Evolutionary conservation across 2,113 vertebrate species (phyloP), one percentile per base, ranked within the genome.

Genomic region (Mirza zaza): DNA sequence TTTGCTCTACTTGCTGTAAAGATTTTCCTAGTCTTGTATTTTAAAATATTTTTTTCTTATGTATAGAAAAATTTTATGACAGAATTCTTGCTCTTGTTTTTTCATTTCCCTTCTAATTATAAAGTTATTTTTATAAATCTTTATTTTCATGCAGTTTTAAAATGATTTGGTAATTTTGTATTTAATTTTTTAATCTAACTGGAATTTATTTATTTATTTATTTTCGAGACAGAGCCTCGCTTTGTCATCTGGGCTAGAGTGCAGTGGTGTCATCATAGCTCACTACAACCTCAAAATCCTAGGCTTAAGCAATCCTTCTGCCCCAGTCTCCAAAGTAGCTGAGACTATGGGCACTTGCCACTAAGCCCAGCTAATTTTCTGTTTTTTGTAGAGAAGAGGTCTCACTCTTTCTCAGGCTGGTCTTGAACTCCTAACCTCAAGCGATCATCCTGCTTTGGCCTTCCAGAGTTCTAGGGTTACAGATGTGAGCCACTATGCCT

Each of bases 21-120:
- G 55, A 87, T 95, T 91, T 95, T 87, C 36, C 73, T 95, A 45
- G 42, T 70, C 50, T 77, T 79, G 9, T 39, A 67, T 95, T 85
- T 91, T 91, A 61, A 63, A 27, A 50, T 52, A 79, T 70, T 63
- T 95, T 67, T 91, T 86, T 68, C 39, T 68, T 48, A 52, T 15
- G 55, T 14, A 80, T 36, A 52, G 65, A 87, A 93, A 71, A 80
- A 13, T 87, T 90, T 73, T 75, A 67, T 48, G 13, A 81, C 27
- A 73, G 17, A 84, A 27, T 21, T 94, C 32, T 73, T 45, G 23
- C 5, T 86, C 10, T 61, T 85, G 12, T 86, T 83, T 89, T 61
- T 61, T 20, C 71, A 10, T 84, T 71, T 94, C 25, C 59, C 59
- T 70, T 91, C 25, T 9, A 85, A 59, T 89, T 91, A 70, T 91